Percentiles rank a stretch among this genome's conserved stretches.
Conservation (phyloP, 2,797 vertebrate species). For the Synaphobranchus kaupii region DNA sequence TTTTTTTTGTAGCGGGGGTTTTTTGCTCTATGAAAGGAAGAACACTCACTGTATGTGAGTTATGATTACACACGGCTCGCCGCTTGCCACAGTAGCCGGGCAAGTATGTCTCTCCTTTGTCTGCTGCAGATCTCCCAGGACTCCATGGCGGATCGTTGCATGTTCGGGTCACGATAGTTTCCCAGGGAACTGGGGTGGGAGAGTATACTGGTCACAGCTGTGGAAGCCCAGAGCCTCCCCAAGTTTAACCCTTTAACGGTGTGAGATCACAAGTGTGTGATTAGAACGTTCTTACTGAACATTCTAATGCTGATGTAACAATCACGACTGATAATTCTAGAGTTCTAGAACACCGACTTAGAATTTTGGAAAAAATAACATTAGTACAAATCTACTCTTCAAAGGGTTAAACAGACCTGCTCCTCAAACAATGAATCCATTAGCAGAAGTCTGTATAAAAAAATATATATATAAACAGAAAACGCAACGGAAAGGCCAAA, state of each 20-base stretch:
- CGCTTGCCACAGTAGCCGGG: conserved; percentile 62
- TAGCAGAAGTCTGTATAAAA: conserved; percentile 85
- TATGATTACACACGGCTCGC: conserved; percentile 74
- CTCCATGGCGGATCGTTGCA: conserved; percentile 61
- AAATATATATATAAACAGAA: conserved; percentile 39
- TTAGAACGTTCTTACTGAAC: no score
- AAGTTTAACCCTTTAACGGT: conserved; percentile 60
- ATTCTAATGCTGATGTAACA: no score
- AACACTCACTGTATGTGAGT: conserved; percentile 67
- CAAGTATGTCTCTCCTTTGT: conserved; percentile 75
- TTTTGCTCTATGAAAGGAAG: conserved; percentile 63
- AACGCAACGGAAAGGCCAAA: conserved; percentile 36
- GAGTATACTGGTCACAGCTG: conserved; percentile 73
- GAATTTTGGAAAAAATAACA: no score
- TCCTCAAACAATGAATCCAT: conserved; percentile 77
- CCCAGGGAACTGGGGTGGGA: conserved; percentile 59
- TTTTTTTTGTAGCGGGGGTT: conserved; percentile 54
- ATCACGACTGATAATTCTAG: no score
- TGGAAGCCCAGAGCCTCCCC: conserved; percentile 67
- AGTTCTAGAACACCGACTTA: no score
- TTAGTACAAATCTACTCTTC: no score
- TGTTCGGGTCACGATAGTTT: conserved; percentile 77
- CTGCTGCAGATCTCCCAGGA: conserved; percentile 74
- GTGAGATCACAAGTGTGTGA: no score
- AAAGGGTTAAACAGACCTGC: conserved; percentile 71